phyloP scores from a whole-genome alignment of 2,113 vertebrate genomes.

The Pollachius pollachius region DNA sequence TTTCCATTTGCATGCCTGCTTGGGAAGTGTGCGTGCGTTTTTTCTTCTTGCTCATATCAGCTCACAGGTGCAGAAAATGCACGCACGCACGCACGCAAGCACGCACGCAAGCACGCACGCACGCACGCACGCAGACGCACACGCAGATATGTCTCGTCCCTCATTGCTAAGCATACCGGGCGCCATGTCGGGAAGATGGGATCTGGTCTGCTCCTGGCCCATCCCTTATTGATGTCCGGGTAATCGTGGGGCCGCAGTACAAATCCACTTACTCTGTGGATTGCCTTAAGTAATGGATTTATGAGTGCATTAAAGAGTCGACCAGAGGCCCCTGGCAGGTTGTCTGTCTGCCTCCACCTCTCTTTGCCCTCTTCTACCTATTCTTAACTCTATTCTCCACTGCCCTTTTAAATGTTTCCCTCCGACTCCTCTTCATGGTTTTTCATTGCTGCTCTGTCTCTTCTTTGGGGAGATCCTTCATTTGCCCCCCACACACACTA shows the following conservation, averaged over 20 bases:
- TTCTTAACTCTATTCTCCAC: constrained; percentile 37
- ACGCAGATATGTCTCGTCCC: constrained; percentile 32
- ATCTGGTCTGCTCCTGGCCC: constrained; percentile 69
- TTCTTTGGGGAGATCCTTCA: constrained; percentile 38
- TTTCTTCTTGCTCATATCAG: too few relatives aligned
- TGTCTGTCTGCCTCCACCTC: constrained; percentile 50
- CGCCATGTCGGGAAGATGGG: constrained; percentile 48
- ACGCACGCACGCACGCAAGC: constrained; percentile 13
- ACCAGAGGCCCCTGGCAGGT: constrained; percentile 67
- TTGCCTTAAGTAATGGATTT: constrained; percentile 82
- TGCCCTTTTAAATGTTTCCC: constrained; percentile 44
- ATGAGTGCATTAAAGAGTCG: constrained; percentile 74
- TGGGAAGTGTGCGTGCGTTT: too few relatives aligned
- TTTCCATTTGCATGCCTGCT: too few relatives aligned
- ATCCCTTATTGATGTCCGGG: constrained; percentile 78
- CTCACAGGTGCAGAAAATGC: background rate
- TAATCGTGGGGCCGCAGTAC: constrained; percentile 75
- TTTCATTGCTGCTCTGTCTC: constrained; percentile 22
- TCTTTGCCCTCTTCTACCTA: background rate
- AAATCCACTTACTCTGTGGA: constrained; percentile 74
- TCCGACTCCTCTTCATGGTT: constrained; percentile 29
- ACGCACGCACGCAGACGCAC: background rate
- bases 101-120: background rate
- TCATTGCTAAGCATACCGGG: constrained; percentile 45
- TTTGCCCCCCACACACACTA: constrained; percentile 32